These are phyloP conservation scores for Tricholaema leucomelas DNA, from an alignment of 2,113 vertebrate genomes.

Conservation along the genomic window DNA sequence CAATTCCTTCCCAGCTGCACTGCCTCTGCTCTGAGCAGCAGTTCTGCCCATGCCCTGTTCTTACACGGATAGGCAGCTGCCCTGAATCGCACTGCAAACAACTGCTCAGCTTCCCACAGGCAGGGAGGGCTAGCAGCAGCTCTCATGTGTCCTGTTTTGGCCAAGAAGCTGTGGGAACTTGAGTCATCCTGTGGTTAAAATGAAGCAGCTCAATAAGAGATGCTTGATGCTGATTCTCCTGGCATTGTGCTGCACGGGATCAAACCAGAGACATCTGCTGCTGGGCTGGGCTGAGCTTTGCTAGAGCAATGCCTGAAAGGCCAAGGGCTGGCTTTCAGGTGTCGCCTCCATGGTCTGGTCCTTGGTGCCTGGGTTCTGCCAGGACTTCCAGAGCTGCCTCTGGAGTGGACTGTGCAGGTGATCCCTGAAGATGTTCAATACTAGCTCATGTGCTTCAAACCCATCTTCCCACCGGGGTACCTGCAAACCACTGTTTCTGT, in stretches of 20 bases:
- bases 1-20: neutral
- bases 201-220: neutral
- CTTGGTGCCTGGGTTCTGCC: neutral
- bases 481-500: neutral
- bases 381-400: neutral
- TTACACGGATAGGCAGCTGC: neutral
- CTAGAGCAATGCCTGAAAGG: neutral
- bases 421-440: no score
- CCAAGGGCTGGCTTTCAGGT: neutral
- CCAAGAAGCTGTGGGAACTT: neutral
- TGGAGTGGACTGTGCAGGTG: no score
- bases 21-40: neutral
- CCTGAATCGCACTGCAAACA: neutral
- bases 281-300: neutral
- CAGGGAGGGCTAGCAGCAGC: neutral
- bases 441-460: neutral
- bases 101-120: neutral
- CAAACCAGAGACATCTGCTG: neutral
- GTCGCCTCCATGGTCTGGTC: neutral
- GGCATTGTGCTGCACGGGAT: neutral
- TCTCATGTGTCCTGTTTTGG: conserved; percentile 2
- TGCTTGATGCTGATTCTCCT: neutral
- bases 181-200: conserved; percentile 8
- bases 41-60: neutral
- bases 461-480: neutral